These are phyloP conservation scores for Uropetala carovei DNA, from an alignment of 2,888 invertebrate species.

Conservation along the genomic window DNA sequence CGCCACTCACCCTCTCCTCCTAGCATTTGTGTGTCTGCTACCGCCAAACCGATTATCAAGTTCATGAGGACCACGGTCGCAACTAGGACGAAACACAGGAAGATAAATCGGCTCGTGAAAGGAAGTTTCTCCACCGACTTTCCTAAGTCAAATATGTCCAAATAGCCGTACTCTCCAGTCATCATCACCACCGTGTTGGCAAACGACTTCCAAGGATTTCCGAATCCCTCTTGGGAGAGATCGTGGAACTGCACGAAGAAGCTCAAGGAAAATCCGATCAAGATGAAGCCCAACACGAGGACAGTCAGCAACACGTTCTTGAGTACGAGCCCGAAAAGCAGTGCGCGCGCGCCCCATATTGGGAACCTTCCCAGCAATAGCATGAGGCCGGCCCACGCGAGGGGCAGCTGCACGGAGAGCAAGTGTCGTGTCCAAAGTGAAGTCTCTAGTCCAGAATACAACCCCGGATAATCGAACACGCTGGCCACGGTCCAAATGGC, in stretches of 20 bases:
- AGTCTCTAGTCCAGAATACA: neutral
- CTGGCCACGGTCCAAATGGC: neutral
- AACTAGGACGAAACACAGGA: neutral
- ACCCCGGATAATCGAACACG: neutral
- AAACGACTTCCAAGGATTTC: slow-evolving; percentile 74
- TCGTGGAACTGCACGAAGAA: slow-evolving; percentile 77
- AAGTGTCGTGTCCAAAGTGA: slow-evolving; percentile 66
- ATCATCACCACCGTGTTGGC: slow-evolving; percentile 79
- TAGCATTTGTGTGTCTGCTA: neutral
- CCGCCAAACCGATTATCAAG: slow-evolving; percentile 7
- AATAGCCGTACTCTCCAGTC: slow-evolving; percentile 79
- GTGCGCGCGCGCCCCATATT: slow-evolving; percentile 77
- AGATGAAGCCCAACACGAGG: slow-evolving; percentile 77
- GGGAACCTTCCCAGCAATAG: slow-evolving; percentile 78
- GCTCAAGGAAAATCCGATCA: slow-evolving; percentile 78
- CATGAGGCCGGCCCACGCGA: slow-evolving; percentile 78
- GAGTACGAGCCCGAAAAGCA: slow-evolving; percentile 78
- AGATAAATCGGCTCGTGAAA: neutral
- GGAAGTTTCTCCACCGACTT: neutral
- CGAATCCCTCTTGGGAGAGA: slow-evolving; percentile 72
- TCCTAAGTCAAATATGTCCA: slow-evolving; percentile 72
- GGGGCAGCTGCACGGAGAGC: slow-evolving; percentile 75
- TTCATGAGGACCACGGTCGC: neutral
- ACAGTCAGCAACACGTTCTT: slow-evolving; percentile 77
- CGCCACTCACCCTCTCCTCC: neutral